Evolutionary conservation across 2,888 invertebrate species (phyloP), one percentile per base, ranked within the genome.

Genomic region (Galeopsomyia nigrocyanea): DNA sequence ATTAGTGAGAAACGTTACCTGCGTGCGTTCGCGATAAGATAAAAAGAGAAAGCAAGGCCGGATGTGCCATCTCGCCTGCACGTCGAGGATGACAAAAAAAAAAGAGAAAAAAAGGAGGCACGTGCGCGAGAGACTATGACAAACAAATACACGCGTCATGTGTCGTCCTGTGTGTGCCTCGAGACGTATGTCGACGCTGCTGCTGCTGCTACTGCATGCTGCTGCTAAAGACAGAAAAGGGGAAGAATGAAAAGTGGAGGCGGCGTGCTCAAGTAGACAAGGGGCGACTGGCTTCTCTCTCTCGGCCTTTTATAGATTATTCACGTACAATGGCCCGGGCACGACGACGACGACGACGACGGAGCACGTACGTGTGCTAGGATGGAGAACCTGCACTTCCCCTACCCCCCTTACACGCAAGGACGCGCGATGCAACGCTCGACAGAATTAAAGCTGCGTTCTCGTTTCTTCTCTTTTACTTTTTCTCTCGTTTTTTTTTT

Each of bases 181-280:
- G 68, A 63, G 63, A 72, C 68, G 74, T 7, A 76, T 68, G 74
- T 69, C 71, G 78, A 73, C 76, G 78, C 57, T 55, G 46, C 39
- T 17, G 46, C 46, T 17, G 55, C 46, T 50, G 61, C 31, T n/a
- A n/a, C n/a, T n/a, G n/a, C n/a, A n/a, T n/a, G n/a, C 16, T 49
- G 73, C 71, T 69, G 75, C 68, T 71, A 74, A 71, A 63, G 73
- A 78, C 68, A 73, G 26, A 77, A 77, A 39, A 39, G 39, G 39
- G 63, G 63, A 67, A 71, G 74, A 80, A 81, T 82, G 82, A 81
- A 82, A 82, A 81, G 82, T 80, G 79, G 81, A 83, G 83, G 83
- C 84, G 81, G 80, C 85, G 85, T 85, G 85, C 84, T 86, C 85
- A 86, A 86, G 85, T 86, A 84, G 85, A 84, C 84, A 83, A 82